These are phyloP conservation scores for Macaca mulatta DNA, from an alignment of 2,113 vertebrate genomes.

Conservation along the genomic window DNA sequence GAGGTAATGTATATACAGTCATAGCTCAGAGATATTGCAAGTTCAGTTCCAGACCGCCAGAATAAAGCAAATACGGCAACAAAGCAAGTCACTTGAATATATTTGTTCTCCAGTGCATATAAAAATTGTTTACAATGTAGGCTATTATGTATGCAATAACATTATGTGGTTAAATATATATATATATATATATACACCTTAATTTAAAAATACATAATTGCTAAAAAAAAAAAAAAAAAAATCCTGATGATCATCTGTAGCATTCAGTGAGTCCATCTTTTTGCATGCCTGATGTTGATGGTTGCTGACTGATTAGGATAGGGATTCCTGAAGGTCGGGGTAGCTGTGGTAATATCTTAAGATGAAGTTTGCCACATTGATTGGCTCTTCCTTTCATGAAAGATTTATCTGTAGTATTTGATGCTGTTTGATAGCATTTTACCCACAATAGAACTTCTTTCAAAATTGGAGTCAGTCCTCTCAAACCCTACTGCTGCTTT, in stretches of 20 bases:
- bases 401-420: background rate
- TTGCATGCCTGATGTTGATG: background rate
- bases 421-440: background rate
- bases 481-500: background rate
- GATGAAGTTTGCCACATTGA: background rate
- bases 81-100: background rate
- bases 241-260: background rate
- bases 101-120: background rate
- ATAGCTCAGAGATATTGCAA: background rate
- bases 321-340: background rate
- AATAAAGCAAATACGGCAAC: background rate
- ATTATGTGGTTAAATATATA: background rate
- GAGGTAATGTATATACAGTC: background rate
- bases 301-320: background rate
- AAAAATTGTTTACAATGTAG: background rate
- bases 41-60: background rate
- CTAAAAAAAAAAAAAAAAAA: background rate
- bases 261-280: background rate
- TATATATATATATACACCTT: background rate
- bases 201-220: background rate
- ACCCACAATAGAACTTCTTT: background rate
- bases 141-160: background rate
- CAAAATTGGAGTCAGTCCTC: background rate
- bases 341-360: background rate
- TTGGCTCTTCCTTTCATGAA: background rate